Evolutionary conservation across 37 sponge, comb jelly and placozoan genomes (phyloP).

Genomic region (Crambe crambe): DNA sequence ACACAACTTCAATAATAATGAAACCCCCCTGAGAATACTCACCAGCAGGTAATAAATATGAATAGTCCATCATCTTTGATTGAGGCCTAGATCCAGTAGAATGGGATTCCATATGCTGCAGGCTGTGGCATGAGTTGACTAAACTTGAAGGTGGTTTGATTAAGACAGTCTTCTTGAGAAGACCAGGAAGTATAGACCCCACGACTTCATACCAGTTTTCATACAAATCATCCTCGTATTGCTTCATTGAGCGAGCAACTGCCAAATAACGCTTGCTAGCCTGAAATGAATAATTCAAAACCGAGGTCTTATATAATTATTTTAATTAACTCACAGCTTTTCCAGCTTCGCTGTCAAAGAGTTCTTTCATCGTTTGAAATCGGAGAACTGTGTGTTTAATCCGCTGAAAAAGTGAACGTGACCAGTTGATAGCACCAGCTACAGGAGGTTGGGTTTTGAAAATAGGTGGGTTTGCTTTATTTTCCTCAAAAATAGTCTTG

Average conservation of each 20-base stretch:
- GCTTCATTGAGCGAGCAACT: slow-evolving; percentile 94
- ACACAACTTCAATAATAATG: too few relatives aligned
- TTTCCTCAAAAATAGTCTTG: slow-evolving; percentile 73
- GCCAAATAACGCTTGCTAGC: slow-evolving; percentile 88
- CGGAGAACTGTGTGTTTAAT: slow-evolving; percentile 96
- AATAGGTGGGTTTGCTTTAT: slow-evolving; percentile 83
- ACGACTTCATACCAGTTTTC: slow-evolving; percentile 76
- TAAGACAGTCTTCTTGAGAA: slow-evolving; percentile 88
- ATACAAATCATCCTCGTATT: slow-evolving; percentile 87
- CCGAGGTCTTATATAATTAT: too few relatives aligned
- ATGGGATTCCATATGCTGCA: neutral
- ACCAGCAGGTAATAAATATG: slow-evolving; percentile 30
- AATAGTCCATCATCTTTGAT: slow-evolving; percentile 19
- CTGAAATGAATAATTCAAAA: slow-evolving; percentile 14
- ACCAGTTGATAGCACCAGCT: slow-evolving; percentile 98
- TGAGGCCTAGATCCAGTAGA: slow-evolving; percentile 15
- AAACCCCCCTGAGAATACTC: too few relatives aligned
- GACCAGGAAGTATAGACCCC: slow-evolving; percentile 67
- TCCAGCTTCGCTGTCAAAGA: slow-evolving; percentile 82
- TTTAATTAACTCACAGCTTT: slow-evolving; percentile 63
- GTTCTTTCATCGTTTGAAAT: slow-evolving; percentile 93
- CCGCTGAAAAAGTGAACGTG: slow-evolving; percentile 90
- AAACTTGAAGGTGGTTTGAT: slow-evolving; percentile 35
- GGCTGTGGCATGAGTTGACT: neutral
- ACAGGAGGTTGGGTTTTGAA: slow-evolving; percentile 93